Conservation (phyloP, 2,888 invertebrate species). For the Coleophora deauratella region DNA sequence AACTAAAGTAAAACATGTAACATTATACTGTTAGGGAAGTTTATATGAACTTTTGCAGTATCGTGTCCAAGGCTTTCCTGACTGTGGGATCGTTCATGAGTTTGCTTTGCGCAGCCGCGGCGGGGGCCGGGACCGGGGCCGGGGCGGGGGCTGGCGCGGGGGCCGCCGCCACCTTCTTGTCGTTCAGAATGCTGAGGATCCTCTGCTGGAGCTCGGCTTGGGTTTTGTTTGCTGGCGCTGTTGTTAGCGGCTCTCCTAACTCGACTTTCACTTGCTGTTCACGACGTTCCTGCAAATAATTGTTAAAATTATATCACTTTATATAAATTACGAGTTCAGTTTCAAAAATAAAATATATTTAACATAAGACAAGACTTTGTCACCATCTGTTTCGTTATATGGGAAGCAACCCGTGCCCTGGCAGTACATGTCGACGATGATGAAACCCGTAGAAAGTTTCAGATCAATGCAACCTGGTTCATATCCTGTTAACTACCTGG, state of each 20-base stretch:
- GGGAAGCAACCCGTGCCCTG: too few species aligned
- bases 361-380: too few species aligned
- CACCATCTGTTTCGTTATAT: too few species aligned
- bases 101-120: conserved; percentile 50
- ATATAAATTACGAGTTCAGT: too few species aligned
- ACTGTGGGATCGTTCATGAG: conserved; percentile 86
- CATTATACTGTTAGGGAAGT: neutral
- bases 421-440: too few species aligned
- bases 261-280: conserved; percentile 84
- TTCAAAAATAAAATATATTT: too few species aligned
- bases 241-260: conserved; percentile 77
- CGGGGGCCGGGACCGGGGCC: conserved; percentile 24
- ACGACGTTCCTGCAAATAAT: conserved; percentile 75
- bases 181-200: conserved; percentile 85
- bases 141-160: conserved; percentile 25
- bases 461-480: too few species aligned
- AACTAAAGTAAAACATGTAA: too few species aligned
- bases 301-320: too few species aligned
- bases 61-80: conserved; percentile 84
- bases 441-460: too few species aligned
- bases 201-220: conserved; percentile 84
- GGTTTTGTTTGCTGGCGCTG: conserved; percentile 62
- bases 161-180: conserved; percentile 73
- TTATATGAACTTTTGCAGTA: conserved; percentile 61
- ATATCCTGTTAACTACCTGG: too few species aligned